Evolutionary conservation across 2,888 invertebrate genomes (phyloP).

Genomic region (Tanytarsus gracilentus): DNA sequence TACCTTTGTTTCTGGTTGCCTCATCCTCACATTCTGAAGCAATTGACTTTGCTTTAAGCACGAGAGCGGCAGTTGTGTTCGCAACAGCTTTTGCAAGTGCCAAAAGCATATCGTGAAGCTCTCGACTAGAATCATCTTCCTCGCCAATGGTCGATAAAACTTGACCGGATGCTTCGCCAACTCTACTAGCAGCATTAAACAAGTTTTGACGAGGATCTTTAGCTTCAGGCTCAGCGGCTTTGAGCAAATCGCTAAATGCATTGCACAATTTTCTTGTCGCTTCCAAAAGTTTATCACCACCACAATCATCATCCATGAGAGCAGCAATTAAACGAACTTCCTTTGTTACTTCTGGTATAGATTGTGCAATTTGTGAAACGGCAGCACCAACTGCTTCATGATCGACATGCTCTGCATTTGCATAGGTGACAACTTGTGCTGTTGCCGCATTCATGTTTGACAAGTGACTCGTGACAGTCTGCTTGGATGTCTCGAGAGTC

Average conservation of each 20-base stretch:
- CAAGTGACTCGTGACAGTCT: constrained; percentile 92
- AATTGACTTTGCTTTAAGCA: constrained; percentile 92
- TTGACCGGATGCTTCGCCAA: constrained; percentile 93
- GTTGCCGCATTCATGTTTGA: constrained; percentile 99
- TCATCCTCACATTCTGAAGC: constrained; percentile 76
- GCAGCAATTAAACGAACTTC: constrained; percentile 76
- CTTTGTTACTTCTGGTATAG: constrained; percentile 91
- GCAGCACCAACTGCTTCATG: constrained; percentile 94
- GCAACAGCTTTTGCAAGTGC: constrained; percentile 95
- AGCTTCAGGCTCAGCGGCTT: constrained; percentile 90
- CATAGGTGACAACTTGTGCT: constrained; percentile 91
- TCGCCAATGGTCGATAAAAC: constrained; percentile 89
- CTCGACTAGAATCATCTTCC: constrained; percentile 74
- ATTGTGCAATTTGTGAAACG: constrained; percentile 92
- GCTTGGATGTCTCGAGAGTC: constrained; percentile 87
- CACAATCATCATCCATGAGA: constrained; percentile 76
- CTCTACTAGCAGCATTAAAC: constrained; percentile 88
- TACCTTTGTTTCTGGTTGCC: constrained; percentile 39
- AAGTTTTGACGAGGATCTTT: constrained; percentile 89
- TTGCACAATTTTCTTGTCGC: constrained; percentile 86
- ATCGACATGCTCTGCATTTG: constrained; percentile 83
- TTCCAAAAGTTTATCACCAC: constrained; percentile 77
- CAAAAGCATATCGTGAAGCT: constrained; percentile 81
- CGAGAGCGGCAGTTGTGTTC: constrained; percentile 92
- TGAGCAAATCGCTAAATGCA: constrained; percentile 89